Percentiles rank a stretch among this genome's conserved stretches.
Conservation (phyloP, 2,888 invertebrate species). For the Dynastes maya region DNA sequence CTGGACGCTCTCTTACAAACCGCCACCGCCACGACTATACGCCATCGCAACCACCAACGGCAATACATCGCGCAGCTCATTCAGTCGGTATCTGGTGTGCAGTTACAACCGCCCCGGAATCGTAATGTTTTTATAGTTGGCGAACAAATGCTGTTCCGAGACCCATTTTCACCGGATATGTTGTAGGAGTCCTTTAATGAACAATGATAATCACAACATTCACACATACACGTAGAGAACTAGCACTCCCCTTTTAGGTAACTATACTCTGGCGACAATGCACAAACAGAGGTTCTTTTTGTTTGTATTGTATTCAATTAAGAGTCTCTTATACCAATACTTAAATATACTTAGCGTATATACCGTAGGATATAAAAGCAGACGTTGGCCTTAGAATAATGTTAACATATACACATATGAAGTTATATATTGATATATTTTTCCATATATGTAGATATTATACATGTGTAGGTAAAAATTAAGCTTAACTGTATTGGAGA, state of each 20-base stretch:
- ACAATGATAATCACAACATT: constrained; percentile 42
- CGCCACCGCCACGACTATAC: constrained; percentile 18
- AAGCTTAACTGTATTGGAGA: no score
- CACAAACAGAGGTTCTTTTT: constrained; percentile 28
- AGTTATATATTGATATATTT: no score
- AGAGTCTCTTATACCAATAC: constrained; percentile 24
- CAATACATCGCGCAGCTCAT: constrained; percentile 48
- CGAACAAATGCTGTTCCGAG: constrained; percentile 45
- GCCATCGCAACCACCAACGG: constrained; percentile 15
- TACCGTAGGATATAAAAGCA: not conserved
- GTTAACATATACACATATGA: no score
- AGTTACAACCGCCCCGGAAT: constrained; percentile 69
- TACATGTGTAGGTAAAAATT: no score
- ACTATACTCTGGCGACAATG: constrained; percentile 28
- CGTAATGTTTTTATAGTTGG: constrained; percentile 69
- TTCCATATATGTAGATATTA: no score
- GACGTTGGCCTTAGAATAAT: not conserved
- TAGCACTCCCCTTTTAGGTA: constrained; percentile 39
- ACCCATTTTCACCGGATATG: constrained; percentile 45
- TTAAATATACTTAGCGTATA: not conserved
- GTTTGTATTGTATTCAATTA: constrained; percentile 34
- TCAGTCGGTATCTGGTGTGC: constrained; percentile 64
- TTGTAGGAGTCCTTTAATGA: constrained; percentile 46
- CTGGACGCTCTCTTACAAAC: constrained; percentile 23
- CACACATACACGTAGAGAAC: constrained; percentile 19